Evolutionary conservation across 1,140 invertebrate species (phyloP).

Genomic region (Eupeodes corollae): DNA sequence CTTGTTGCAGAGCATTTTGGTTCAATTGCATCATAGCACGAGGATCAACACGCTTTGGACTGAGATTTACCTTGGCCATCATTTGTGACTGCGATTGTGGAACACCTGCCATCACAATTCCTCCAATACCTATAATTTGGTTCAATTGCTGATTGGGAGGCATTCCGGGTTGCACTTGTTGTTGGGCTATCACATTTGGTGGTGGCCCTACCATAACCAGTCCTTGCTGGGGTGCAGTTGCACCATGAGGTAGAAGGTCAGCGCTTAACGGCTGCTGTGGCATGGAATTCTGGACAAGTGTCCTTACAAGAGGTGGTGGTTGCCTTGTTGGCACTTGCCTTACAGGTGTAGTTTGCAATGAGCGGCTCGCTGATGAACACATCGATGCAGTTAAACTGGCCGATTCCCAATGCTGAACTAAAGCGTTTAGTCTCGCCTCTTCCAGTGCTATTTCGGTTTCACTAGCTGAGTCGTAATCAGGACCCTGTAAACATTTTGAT

Average conservation of each 20-base stretch:
- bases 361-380: conserved; percentile 36
- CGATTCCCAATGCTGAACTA: conserved; percentile 52
- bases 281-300: conserved; percentile 4
- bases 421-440: conserved; percentile 42
- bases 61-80: conserved; percentile 22
- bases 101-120: neutral
- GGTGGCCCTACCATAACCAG: conserved; percentile 14
- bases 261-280: conserved; percentile 14
- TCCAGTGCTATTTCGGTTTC: conserved; percentile 50
- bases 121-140: conserved; percentile 11
- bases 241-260: conserved; percentile 32
- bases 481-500: conserved; percentile 42
- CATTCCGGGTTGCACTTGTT: neutral
- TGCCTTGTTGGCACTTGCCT: conserved; percentile 22
- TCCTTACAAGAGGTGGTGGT: conserved; percentile 1
- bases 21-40: conserved; percentile 7
- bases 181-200: neutral
- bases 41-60: conserved; percentile 21
- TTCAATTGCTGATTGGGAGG: conserved; percentile 23
- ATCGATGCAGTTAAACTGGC: conserved; percentile 42
- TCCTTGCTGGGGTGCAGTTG: conserved; percentile 21
- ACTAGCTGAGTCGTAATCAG: conserved; percentile 57
- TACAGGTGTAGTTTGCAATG: conserved; percentile 34
- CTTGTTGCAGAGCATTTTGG: too few relatives aligned
- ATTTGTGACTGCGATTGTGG: neutral